Base-by-base conservation (phyloP, 2,797 vertebrate species). In the Notolabrus celidotus region DNA sequence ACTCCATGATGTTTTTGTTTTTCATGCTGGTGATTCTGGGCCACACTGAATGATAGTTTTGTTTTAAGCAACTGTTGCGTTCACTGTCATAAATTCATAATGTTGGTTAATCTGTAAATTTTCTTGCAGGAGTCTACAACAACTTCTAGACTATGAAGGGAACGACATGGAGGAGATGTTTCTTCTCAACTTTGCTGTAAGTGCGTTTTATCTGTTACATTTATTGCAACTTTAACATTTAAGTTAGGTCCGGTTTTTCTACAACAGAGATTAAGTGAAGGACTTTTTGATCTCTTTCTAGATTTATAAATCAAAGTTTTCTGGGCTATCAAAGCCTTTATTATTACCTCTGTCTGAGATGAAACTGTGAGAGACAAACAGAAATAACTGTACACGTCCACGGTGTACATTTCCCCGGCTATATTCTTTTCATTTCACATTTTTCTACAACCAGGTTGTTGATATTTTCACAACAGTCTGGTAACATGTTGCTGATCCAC, bases 181-280 rank as follows among this genome's bases (percentile, higher is more conserved):
- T 92, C 97, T 97, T 86, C 96, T 99, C 82, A 98, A 93, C 88
- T 99, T 99, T 86, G 95, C 97, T 55, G 98, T 99, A 90, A 95
- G 96, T 68, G 8, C 11, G 19, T 60, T 54, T 41, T 1, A 22
- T 17, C 22, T 9, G 12, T 64, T 50, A 46, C 3, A 41, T 57
- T 43, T 11, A 34, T 25, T 2, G 10, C 16, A 36, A 7, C 2
- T 36, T 23, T 17, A 42, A 10, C 46, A 12, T 36, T 11, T 11
- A 27, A 19, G 20, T 43, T 10, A 19, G n/a, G 7, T 43, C 6
- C 9, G 42, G 10, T 19, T 43, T 4, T n/a, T 43, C 19, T 11
- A 10, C n/a, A 19, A 25, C 25, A 27, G 25, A 5, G 27, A 25
- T 25, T 27, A 27, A 27, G 5, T 25, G n/a, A n/a, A n/a, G 27